Percentiles rank a stretch among this genome's conserved stretches.
phyloP scores from a whole-genome alignment of 2,113 vertebrate genomes.

The Chlorocebus sabaeus region DNA sequence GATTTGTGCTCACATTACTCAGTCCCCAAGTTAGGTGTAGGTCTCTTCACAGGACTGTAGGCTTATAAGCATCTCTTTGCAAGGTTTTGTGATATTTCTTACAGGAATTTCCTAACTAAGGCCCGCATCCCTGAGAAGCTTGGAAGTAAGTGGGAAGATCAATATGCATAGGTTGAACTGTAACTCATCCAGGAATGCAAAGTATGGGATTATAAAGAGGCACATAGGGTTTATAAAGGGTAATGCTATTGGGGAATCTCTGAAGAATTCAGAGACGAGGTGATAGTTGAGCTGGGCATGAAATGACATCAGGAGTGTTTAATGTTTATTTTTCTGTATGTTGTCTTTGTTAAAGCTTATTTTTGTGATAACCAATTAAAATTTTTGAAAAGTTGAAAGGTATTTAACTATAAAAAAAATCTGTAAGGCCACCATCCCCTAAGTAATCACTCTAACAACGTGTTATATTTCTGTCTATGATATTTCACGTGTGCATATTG shows the following conservation, averaged over 20 bases:
- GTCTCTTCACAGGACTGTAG: not conserved
- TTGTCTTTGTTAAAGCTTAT: not conserved
- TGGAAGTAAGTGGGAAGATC: not conserved
- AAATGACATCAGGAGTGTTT: not conserved
- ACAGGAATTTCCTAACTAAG: not conserved
- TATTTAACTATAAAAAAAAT: not conserved
- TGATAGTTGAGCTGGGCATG: not conserved
- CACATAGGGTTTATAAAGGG: not conserved
- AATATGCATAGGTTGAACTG: not conserved
- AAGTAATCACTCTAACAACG: not conserved
- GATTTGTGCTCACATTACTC: not conserved
- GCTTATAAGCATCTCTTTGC: not conserved
- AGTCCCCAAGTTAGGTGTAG: not conserved
- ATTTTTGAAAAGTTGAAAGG: not conserved
- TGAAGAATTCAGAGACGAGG: not conserved
- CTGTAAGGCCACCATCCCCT: not conserved
- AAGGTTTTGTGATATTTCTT: not conserved
- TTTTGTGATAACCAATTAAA: not conserved
- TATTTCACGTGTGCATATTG: not conserved
- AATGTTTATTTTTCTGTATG: not conserved
- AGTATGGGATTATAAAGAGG: not conserved
- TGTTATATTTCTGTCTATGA: not conserved
- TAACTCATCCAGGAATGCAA: not conserved
- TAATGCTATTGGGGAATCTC: not conserved
- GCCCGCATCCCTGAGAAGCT: not conserved